Evolutionary conservation across 1,140 invertebrate genomes (phyloP), one percentile per base, ranked within the genome.

Genomic region (Cherax destructor): DNA sequence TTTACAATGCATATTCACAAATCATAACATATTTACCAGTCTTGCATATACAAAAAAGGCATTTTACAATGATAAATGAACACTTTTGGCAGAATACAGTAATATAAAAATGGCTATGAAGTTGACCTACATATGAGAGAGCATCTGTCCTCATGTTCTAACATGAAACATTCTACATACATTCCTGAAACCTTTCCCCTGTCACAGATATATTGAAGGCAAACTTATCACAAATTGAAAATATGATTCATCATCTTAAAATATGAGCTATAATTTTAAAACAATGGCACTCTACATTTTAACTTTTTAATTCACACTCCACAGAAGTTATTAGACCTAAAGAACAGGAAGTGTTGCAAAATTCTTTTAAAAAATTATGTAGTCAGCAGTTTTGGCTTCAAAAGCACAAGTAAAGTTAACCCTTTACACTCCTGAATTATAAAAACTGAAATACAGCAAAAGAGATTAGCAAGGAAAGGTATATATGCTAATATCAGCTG

Each of bases 1-100:
- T 65, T 65, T 65, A 65, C 61, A 65, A 65, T 65, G 21, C 61
- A n/a, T 65, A 65, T 65, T 65, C 61, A 65, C 61, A 65, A 65
- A 65, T 13, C 13, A 11, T 56, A 65, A 65, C 61, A 65, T 65
- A 65, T 65, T 65, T 21, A 65, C 18, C 61, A 65, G 13, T 65
- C 18, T 65, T 65, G 61, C 61, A 65, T 65, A 65, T 65, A 59
- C 30, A 65, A 65, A 65, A 65, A 65, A 65, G 61, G 21, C 21
- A 65, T 65, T 65, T 65, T 18, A 65, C 61, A 65, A 65, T 65
- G 21, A 21, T 5, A 65, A 65, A 65, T 65, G 61, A 65, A 65
- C 61, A 65, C 61, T 21, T 65, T 65, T 65, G 61, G 61, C 21
- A 65, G 61, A 65, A 3, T 18, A 65, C 18, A 18, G 52, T 13